phyloP scores from a whole-genome alignment of 2,888 invertebrate genomes.

The Oxytorus armatus region DNA sequence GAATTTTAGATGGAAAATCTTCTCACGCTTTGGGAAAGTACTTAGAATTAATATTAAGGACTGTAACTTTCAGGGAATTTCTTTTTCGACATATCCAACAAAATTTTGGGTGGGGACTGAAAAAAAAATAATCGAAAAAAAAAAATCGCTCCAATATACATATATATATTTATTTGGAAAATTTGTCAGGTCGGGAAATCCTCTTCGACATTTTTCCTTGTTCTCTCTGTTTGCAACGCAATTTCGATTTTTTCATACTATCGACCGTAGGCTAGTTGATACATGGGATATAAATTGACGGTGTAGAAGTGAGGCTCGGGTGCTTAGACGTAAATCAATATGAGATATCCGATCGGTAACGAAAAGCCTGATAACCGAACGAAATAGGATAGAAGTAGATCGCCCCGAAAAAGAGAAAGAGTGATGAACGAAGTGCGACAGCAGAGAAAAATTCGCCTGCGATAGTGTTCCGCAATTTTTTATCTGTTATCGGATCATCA shows the following conservation, averaged over 20 bases:
- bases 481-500: slow-evolving; percentile 16
- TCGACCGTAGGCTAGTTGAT: background rate
- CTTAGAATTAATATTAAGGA: no score
- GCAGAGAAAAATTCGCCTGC: background rate
- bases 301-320: slow-evolving; percentile 10
- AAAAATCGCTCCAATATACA: no score
- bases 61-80: no score
- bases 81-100: no score
- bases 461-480: background rate
- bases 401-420: slow-evolving; percentile 4
- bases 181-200: no score
- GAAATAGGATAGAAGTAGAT: slow-evolving; percentile 54
- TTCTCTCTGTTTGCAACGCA: slow-evolving; percentile 14
- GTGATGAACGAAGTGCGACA: background rate
- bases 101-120: no score
- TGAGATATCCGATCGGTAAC: slow-evolving; percentile 27
- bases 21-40: no score
- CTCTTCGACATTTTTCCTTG: slow-evolving; percentile 18
- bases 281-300: slow-evolving; percentile 16
- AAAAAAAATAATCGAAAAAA: no score
- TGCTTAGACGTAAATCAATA: slow-evolving; percentile 20
- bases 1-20: no score
- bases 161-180: no score
- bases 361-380: slow-evolving; percentile 36
- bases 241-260: slow-evolving; percentile 23